Evolutionary conservation across 2,888 invertebrate genomes (phyloP).

Genomic region (Timandra comae): DNA sequence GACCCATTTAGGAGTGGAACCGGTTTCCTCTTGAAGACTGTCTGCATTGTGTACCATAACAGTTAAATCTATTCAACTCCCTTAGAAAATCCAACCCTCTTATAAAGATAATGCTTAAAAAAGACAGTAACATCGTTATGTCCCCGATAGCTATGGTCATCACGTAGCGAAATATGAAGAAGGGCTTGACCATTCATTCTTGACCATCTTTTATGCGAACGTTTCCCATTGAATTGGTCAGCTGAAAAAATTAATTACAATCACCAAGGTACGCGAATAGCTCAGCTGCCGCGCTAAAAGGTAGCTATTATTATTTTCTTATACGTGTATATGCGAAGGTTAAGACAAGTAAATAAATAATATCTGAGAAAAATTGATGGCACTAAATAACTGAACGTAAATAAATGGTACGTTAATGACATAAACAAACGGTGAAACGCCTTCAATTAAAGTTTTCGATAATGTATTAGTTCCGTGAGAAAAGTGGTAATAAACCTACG

Average conservation of each 20-base stretch:
- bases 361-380: conserved; percentile 1
- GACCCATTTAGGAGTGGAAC: conserved; percentile 73
- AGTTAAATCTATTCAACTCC: conserved; percentile 69
- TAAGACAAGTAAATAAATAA: conserved; percentile 4
- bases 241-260: conserved; percentile 43
- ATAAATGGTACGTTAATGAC: conserved; percentile 50
- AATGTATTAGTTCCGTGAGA: conserved; percentile 75
- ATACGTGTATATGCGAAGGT: background rate
- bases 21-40: conserved; percentile 71
- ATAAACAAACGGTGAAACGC: conserved; percentile 65
- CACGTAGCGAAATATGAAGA: conserved; percentile 55
- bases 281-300: conserved; percentile 29
- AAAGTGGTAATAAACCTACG: conserved; percentile 76
- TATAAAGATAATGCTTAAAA: conserved; percentile 65
- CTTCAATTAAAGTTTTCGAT: conserved; percentile 69
- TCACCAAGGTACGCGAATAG: conserved; percentile 44
- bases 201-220: conserved; percentile 61
- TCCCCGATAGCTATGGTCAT: conserved; percentile 53
- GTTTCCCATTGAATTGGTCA: conserved; percentile 45
- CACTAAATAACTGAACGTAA: conserved; percentile 35
- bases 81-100: conserved; percentile 65
- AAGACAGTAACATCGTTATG: conserved; percentile 63
- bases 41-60: conserved; percentile 65
- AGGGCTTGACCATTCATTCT: conserved; percentile 63
- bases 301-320: conserved; percentile 22